These are phyloP conservation scores for Caenorhabditis briggsae DNA, from an alignment of 1,140 invertebrate species.

Conservation along the genomic window DNA sequence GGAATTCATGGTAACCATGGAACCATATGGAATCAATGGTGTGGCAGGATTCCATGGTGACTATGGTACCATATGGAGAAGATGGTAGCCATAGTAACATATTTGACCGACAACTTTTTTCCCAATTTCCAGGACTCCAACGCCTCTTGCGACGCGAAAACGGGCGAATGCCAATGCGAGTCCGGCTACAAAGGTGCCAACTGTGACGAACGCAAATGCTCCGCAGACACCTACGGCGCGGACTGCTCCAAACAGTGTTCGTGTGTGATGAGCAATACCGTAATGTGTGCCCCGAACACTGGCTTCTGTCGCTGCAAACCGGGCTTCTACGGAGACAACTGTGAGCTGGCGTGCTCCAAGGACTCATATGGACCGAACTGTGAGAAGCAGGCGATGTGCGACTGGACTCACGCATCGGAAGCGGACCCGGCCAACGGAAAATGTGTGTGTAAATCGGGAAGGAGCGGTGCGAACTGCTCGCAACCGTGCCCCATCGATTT, in stretches of 20 bases:
- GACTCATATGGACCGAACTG: constrained; percentile 64
- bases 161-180: constrained; percentile 76
- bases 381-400: constrained; percentile 69
- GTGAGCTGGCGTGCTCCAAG: constrained; percentile 54
- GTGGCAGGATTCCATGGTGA: too few relatives aligned
- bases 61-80: too few relatives aligned
- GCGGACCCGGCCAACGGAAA: constrained; percentile 88
- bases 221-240: constrained; percentile 81
- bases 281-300: constrained; percentile 84
- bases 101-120: too few relatives aligned
- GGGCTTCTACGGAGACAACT: constrained; percentile 79
- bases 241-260: constrained; percentile 71
- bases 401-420: constrained; percentile 64
- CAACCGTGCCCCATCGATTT: constrained; percentile 81
- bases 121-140: constrained; percentile 27
- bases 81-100: too few relatives aligned
- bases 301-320: constrained; percentile 88
- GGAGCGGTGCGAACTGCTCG: constrained; percentile 79
- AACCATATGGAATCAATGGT: too few relatives aligned
- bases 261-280: constrained; percentile 72
- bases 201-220: constrained; percentile 77
- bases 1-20: too few relatives aligned
- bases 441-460: constrained; percentile 86
- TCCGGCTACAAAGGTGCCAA: constrained; percentile 72
- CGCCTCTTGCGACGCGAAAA: constrained; percentile 80